Conservation (phyloP, 2,888 invertebrate genomes). For the Chirona hameri region DNA sequence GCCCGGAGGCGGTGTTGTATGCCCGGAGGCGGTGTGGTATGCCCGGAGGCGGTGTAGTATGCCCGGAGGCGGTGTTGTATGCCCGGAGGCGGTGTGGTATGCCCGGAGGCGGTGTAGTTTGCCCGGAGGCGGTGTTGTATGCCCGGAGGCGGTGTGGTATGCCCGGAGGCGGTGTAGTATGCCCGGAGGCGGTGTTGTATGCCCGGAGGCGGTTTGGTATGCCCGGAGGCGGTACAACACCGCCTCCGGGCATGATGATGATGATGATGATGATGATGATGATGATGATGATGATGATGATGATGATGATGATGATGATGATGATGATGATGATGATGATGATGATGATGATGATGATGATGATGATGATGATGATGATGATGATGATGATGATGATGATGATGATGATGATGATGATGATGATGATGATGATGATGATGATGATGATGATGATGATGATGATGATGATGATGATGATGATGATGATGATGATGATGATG, state of each 20-base stretch:
- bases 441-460: conserved; percentile 22
- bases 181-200: no score
- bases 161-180: no score
- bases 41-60: no score
- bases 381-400: conserved; percentile 22
- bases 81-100: no score
- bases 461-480: conserved; percentile 22
- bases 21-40: no score
- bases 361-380: conserved; percentile 22
- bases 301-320: conserved; percentile 22
- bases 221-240: conserved; percentile 2
- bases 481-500: conserved; percentile 22
- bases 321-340: conserved; percentile 22
- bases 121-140: no score
- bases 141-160: no score
- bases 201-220: no score
- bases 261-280: conserved; percentile 22
- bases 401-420: conserved; percentile 22
- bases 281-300: conserved; percentile 22
- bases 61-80: no score
- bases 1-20: no score
- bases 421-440: conserved; percentile 22
- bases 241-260: not conserved
- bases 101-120: no score
- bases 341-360: conserved; percentile 22